Base-by-base conservation (phyloP, 1,140 invertebrate genomes). In the Pseudachorutes palmiensis region DNA sequence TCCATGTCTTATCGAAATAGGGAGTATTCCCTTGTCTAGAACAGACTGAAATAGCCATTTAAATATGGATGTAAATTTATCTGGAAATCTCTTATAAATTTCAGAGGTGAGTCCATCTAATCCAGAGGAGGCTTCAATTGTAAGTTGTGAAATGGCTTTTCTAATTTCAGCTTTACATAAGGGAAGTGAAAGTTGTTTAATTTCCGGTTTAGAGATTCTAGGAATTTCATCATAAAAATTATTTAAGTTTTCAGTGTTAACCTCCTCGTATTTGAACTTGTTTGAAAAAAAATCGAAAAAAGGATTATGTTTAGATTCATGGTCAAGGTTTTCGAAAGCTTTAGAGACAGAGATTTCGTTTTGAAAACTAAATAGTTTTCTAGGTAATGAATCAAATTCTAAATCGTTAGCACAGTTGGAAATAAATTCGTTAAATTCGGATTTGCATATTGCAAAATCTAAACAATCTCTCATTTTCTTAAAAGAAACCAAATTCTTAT, bases 31-130 rank as follows among this genome's bases (percentile, higher is more conserved):
- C 22, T 29, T 28, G 2, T 30, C n/a, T 5, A 29, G n/a, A 16
- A 12, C 16, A 2, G 2, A 2, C 2, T 31, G 32, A n/a, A 14
- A 24, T 36, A 66, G 30, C 57, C 51, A 66, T 2, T 5, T 9
- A 2, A 66, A 24, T 24, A 66, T 60, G 2, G 29, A 3, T 12
- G 14, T 36, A 26, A n/a, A 66, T 29, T 36, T 9, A 26, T 16
- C n/a, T 5, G 29, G 9, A 30, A 65, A 59, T 28, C 12, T 29
- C 9, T 59, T 30, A 31, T 59, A 66, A 22, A 66, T 26, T 66
- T 66, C 64, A 16, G 51, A 36, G 2, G 55, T 3, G 19, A 66
- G 30, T 19, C 64, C 64, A 62, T 66, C 64, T 16, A 64, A 19
- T 2, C 64, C 64, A 12, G 64, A 30, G 28, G 51, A n/a, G 28